Evolutionary conservation across 37 sponge, comb jelly and placozoan genomes (phyloP).

Genomic region (Haliclona indistincta): DNA sequence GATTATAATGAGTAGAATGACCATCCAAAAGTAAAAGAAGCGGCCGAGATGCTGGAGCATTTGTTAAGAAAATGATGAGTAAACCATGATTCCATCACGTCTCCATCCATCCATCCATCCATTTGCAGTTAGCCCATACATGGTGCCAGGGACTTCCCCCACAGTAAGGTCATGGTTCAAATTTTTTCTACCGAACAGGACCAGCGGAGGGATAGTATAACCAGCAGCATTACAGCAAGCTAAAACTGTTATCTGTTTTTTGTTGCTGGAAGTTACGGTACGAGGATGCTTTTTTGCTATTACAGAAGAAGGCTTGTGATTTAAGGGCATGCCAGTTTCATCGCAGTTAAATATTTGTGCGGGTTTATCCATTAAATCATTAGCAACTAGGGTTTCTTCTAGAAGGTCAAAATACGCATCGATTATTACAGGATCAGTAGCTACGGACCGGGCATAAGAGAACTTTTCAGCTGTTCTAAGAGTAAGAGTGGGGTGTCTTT

Average conservation of each 20-base stretch:
- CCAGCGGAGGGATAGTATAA: slow-evolving; percentile 37
- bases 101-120: slow-evolving; percentile 34
- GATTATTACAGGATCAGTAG: slow-evolving; percentile 19
- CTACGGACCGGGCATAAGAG: slow-evolving; percentile 10
- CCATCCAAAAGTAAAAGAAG: slow-evolving; percentile 20
- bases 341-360: slow-evolving; percentile 43
- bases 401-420: slow-evolving; percentile 40
- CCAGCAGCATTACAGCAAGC: slow-evolving; percentile 44
- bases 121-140: slow-evolving; percentile 44
- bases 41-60: slow-evolving; percentile 15
- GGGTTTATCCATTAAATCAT: slow-evolving; percentile 37
- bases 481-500: slow-evolving; percentile 33
- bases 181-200: slow-evolving; percentile 9
- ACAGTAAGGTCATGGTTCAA: background rate
- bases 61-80: slow-evolving; percentile 11
- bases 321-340: slow-evolving; percentile 48
- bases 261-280: slow-evolving; percentile 24
- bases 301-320: slow-evolving; percentile 27
- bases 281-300: slow-evolving; percentile 6
- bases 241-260: slow-evolving; percentile 38
- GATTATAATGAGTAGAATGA: slow-evolving; percentile 27
- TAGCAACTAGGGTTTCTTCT: slow-evolving; percentile 14
- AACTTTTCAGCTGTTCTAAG: slow-evolving; percentile 22
- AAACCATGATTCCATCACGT: slow-evolving; percentile 11
- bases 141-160: slow-evolving; percentile 52